A percentile compares a stretch with the other conserved stretches of the same genome.
phyloP scores from a whole-genome alignment of 64 coral and sea anemone species.

The Dendrophyllia cribrosa region DNA sequence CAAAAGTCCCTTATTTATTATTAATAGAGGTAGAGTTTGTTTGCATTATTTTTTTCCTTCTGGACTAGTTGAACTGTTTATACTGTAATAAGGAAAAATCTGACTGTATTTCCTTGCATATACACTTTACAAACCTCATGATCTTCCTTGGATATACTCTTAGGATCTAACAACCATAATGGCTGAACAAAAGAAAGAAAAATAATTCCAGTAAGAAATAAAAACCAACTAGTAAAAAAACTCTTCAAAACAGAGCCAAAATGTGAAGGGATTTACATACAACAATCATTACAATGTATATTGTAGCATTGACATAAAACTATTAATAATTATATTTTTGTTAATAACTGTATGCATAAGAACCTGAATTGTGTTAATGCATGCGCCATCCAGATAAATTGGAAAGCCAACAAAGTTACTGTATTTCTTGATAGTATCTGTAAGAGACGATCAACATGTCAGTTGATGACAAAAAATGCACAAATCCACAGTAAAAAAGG shows the following conservation, averaged over 20 bases:
- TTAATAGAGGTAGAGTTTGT: no score
- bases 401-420: slow-evolving; percentile 99
- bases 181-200: slow-evolving; percentile 66
- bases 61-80: no score
- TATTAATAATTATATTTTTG: no score
- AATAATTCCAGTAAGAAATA: background rate
- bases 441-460: background rate
- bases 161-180: slow-evolving; percentile 93
- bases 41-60: no score
- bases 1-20: no score
- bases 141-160: slow-evolving; percentile 74
- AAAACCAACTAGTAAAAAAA: background rate
- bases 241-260: background rate
- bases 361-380: slow-evolving; percentile 95
- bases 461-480: background rate
- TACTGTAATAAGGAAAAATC: background rate
- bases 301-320: background rate
- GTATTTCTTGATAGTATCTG: slow-evolving; percentile 93
- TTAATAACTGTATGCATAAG: background rate
- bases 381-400: slow-evolving; percentile 92
- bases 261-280: background rate
- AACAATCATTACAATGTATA: no score
- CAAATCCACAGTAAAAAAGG: background rate
- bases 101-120: background rate
- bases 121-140: slow-evolving; percentile 72